phyloP scores from a whole-genome alignment of 2,888 invertebrate species.

The Autographa gamma region DNA sequence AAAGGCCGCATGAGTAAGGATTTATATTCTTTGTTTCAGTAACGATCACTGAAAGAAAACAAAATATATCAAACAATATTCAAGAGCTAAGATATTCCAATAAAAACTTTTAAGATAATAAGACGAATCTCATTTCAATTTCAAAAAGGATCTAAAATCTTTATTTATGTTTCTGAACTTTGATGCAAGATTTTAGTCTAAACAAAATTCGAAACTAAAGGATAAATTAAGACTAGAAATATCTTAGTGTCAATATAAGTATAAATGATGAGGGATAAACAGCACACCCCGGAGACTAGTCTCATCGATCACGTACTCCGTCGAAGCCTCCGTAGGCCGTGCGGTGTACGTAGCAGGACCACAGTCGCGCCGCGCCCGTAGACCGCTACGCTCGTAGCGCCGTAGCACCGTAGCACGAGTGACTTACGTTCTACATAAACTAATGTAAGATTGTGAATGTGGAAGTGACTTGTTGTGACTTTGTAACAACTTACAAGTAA shows the following conservation, averaged over 20 bases:
- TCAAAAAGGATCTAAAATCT: background rate
- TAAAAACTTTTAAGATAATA: background rate
- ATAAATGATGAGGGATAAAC: constrained; percentile 56
- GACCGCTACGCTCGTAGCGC: constrained; percentile 78
- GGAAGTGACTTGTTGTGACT: constrained; percentile 59
- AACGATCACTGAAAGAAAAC: background rate
- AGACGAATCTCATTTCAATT: background rate
- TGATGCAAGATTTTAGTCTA: background rate
- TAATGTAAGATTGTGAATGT: constrained; percentile 51
- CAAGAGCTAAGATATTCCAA: background rate
- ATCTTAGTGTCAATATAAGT: constrained; percentile 39
- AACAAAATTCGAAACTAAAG: background rate
- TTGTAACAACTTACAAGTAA: constrained; percentile 49
- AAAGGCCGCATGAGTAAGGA: background rate
- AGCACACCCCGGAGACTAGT: constrained; percentile 51
- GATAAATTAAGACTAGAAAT: background rate
- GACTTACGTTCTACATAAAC: constrained; percentile 49
- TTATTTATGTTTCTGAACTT: background rate
- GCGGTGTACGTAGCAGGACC: constrained; percentile 39
- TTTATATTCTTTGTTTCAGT: background rate
- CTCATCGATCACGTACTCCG: constrained; percentile 68
- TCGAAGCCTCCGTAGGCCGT: constrained; percentile 53
- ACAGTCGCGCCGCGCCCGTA: constrained; percentile 78
- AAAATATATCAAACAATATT: background rate
- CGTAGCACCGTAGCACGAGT: constrained; percentile 62